A percentile compares a stretch with the other conserved stretches of the same genome.
Evolutionary conservation across 1,140 invertebrate genomes (phyloP).

Genomic region (Agraylea sexmaculata): DNA sequence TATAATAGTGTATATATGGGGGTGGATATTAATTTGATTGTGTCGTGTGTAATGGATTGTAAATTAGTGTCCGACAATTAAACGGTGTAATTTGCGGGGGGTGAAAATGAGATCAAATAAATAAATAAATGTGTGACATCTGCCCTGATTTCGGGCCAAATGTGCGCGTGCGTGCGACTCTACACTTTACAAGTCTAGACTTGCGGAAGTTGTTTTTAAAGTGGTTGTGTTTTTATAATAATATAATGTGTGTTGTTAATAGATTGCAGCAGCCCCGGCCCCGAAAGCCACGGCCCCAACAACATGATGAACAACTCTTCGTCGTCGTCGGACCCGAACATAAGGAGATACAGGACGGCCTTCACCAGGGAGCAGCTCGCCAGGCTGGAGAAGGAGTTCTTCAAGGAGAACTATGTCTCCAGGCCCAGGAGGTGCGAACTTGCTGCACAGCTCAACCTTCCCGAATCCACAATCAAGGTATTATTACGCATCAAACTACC

Average conservation of each 20-base stretch:
- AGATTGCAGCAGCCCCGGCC: conserved; percentile 34
- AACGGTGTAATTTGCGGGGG: too few relatives aligned
- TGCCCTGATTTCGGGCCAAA: neutral
- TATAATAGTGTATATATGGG: too few relatives aligned
- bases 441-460: conserved; percentile 84
- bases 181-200: neutral
- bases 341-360: conserved; percentile 87
- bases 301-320: conserved; percentile 28
- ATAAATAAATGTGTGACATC: too few relatives aligned
- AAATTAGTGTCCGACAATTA: too few relatives aligned
- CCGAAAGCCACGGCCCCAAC: conserved; percentile 21
- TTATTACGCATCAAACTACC: too few relatives aligned
- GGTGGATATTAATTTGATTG: too few relatives aligned
- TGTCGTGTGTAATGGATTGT: too few relatives aligned
- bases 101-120: too few relatives aligned
- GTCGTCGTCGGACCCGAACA: conserved; percentile 34
- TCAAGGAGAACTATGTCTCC: conserved; percentile 95
- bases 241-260: conserved; percentile 12
- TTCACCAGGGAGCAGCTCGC: conserved; percentile 93
- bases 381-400: conserved; percentile 94
- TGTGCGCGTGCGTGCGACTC: neutral
- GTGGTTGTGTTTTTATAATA: neutral
- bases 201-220: neutral
- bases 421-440: conserved; percentile 88
- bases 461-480: conserved; percentile 98